A percentile compares a stretch with the other conserved stretches of the same genome.
These are phyloP conservation scores for Xanthorhoe designata DNA, from an alignment of 2,888 invertebrate species.

Conservation along the genomic window DNA sequence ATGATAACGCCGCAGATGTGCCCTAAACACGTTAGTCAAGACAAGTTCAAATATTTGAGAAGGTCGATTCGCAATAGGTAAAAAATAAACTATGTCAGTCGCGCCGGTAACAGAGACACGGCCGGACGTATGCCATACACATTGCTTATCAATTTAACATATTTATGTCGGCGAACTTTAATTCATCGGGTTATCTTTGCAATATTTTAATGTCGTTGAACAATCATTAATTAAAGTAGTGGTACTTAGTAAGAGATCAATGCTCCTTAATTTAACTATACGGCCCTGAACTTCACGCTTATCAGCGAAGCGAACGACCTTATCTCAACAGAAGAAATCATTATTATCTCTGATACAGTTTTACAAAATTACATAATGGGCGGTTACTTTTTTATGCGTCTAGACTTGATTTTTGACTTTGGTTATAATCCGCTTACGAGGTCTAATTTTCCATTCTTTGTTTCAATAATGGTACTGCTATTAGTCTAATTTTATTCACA, in stretches of 20 bases:
- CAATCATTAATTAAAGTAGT: constrained; percentile 26
- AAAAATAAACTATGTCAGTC: constrained; percentile 64
- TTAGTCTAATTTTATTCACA: constrained; percentile 26
- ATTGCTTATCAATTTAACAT: constrained; percentile 47
- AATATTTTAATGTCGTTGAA: constrained; percentile 34
- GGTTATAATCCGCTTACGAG: constrained; percentile 31
- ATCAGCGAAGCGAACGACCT: constrained; percentile 41
- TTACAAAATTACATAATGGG: constrained; percentile 37
- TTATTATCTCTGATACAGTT: constrained; percentile 36
- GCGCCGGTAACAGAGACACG: constrained; percentile 52
- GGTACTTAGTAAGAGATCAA: constrained; percentile 45
- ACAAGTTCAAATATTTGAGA: constrained; percentile 72
- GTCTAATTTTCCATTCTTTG: constrained; percentile 31
- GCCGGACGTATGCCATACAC: constrained; percentile 44
- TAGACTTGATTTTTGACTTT: constrained; percentile 34
- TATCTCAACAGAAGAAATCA: constrained; percentile 39
- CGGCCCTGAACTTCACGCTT: constrained; percentile 43
- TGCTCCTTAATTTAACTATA: constrained; percentile 42
- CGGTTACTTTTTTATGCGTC: constrained; percentile 36
- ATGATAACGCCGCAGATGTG: constrained; percentile 52
- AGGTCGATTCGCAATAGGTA: constrained; percentile 64
- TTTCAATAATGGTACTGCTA: constrained; percentile 27
- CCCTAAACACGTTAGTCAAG: constrained; percentile 53
- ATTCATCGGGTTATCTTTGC: constrained; percentile 53
- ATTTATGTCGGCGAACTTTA: constrained; percentile 43